A percentile compares a stretch with the other conserved stretches of the same genome.
phyloP scores from a whole-genome alignment of 2,113 vertebrate genomes.

The Columbina picui region DNA sequence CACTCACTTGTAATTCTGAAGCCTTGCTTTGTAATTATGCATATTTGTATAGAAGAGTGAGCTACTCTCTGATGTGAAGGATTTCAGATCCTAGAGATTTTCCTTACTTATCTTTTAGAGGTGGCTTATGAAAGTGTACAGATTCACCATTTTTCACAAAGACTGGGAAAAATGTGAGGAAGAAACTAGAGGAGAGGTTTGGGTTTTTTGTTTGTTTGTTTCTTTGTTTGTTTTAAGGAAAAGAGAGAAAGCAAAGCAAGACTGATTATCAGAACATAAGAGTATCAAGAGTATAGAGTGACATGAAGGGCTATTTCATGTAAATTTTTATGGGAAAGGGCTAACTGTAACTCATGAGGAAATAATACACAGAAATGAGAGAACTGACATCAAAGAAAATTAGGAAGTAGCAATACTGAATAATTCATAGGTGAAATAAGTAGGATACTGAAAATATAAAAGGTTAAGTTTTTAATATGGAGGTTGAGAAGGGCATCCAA shows the following conservation, averaged over 20 bases:
- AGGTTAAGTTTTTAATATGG: background rate
- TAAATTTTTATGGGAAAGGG: background rate
- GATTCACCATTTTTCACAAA: background rate
- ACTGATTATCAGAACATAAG: background rate
- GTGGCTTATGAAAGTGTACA: background rate
- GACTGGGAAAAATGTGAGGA: background rate
- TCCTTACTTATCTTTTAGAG: background rate
- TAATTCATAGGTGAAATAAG: background rate
- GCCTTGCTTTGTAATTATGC: background rate
- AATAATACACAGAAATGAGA: background rate
- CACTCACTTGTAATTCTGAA: background rate
- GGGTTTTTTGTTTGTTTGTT: too few species aligned
- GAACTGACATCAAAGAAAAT: background rate
- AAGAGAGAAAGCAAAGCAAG: background rate
- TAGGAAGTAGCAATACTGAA: background rate
- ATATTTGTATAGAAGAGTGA: background rate
- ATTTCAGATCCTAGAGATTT: background rate
- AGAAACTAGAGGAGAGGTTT: background rate
- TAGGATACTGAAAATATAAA: background rate
- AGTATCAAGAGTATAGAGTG: background rate
- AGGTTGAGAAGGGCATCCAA: background rate
- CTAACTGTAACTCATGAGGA: background rate
- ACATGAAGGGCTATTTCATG: background rate
- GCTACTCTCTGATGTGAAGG: background rate
- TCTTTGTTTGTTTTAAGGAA: too few species aligned